Conservation (phyloP, 2,888 invertebrate species). For the Conops quadrifasciatus region DNA sequence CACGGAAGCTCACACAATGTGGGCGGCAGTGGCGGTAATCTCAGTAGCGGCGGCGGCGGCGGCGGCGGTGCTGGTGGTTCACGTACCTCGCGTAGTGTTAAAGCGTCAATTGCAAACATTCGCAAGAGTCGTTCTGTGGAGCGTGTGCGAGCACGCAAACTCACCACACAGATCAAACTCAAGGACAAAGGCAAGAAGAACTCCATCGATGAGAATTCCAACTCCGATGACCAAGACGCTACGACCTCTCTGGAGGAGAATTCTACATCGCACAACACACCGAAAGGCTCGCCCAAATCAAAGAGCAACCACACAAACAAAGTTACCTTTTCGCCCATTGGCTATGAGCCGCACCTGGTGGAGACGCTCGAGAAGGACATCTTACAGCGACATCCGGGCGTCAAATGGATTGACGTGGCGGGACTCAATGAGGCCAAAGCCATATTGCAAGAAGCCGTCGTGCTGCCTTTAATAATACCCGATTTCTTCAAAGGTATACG, state of each 20-base stretch:
- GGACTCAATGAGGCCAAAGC: slow-evolving; percentile 79
- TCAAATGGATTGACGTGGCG: slow-evolving; percentile 83
- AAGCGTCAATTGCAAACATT: slow-evolving; percentile 55
- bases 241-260: slow-evolving; percentile 65
- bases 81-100: slow-evolving; percentile 53
- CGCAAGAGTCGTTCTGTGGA: slow-evolving; percentile 64
- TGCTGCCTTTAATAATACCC: slow-evolving; percentile 85
- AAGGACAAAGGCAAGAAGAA: slow-evolving; percentile 63
- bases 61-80: slow-evolving; percentile 39
- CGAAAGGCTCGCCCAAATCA: slow-evolving; percentile 62
- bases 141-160: slow-evolving; percentile 65
- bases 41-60: slow-evolving; percentile 60
- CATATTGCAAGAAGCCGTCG: slow-evolving; percentile 85
- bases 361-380: slow-evolving; percentile 87
- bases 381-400: slow-evolving; percentile 80
- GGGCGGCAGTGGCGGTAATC: slow-evolving; percentile 60
- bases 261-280: slow-evolving; percentile 60
- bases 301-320: slow-evolving; percentile 48
- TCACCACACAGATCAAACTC: slow-evolving; percentile 63
- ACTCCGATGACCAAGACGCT: slow-evolving; percentile 65
- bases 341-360: slow-evolving; percentile 79
- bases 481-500: slow-evolving; percentile 89
- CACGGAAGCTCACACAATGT: slow-evolving; percentile 65
- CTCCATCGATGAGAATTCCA: slow-evolving; percentile 65
- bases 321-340: slow-evolving; percentile 67